Percentiles rank a stretch among this genome's conserved stretches.
Conservation (phyloP, 2,888 invertebrate species). For the Spodoptera exigua region DNA sequence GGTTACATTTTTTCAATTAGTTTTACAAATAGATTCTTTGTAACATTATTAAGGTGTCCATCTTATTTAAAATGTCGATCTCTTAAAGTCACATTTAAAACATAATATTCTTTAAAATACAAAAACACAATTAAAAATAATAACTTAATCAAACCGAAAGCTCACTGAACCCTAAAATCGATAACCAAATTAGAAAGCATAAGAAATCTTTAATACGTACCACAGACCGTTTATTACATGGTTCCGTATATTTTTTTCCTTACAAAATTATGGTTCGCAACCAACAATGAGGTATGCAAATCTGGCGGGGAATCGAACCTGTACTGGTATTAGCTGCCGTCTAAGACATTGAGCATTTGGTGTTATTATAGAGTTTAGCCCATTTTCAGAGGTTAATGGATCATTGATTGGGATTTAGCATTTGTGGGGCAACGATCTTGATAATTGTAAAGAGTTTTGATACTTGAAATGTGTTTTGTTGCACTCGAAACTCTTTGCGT, state of each 20-base stretch:
- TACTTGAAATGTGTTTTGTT: conserved; percentile 10
- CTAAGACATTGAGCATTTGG: conserved; percentile 71
- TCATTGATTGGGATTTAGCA: conserved; percentile 60
- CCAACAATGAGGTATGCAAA: conserved; percentile 87
- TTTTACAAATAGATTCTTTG: too few relatives aligned
- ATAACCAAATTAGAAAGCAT: conserved; percentile 74
- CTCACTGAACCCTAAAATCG: conserved; percentile 54
- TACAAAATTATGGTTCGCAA: conserved; percentile 77
- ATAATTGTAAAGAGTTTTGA: conserved; percentile 19
- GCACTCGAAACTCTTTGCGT: not conserved
- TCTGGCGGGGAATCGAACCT: conserved; percentile 71
- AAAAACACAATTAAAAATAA: conserved; percentile 11
- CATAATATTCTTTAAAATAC: not conserved
- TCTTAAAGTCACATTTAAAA: too few relatives aligned
- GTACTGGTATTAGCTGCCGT: conserved; percentile 74
- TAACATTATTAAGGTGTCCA: too few relatives aligned
- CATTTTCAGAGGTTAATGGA: conserved; percentile 62
- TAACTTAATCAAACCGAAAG: conserved; percentile 6
- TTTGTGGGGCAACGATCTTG: conserved; percentile 10
- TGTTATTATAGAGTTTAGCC: conserved; percentile 76
- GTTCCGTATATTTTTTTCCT: conserved; percentile 63
- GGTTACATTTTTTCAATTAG: too few relatives aligned
- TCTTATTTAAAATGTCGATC: too few relatives aligned
- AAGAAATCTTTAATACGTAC: conserved; percentile 76
- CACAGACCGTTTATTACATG: conserved; percentile 59